Base-by-base conservation (phyloP, 2,797 vertebrate genomes). In the Novumbra hubbsi region DNA sequence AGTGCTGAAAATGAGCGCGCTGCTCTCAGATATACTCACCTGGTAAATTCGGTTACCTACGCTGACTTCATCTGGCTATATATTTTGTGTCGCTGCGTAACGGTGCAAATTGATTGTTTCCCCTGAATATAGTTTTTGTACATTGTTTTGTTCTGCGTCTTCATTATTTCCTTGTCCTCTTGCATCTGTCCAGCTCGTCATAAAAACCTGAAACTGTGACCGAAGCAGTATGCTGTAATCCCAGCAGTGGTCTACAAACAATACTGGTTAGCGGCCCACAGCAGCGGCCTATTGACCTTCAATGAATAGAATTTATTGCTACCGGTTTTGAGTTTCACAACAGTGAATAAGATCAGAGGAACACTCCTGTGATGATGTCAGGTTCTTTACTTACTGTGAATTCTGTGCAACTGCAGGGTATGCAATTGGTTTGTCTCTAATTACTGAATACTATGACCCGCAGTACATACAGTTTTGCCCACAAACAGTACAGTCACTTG, bases 311-410 rank as follows among this genome's bases (percentile, higher is more conserved):
- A 66, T 72, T 72, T 76, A 55, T 48, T 27, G 70, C 69, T 67
- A 57, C 57, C 57, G 60, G 69, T 65, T 67, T 72, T 67, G 72
- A 45, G 75, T 76, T 76, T 76, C 75, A 76, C 24, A 38, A 68
- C 69, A 50, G 32, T 55, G 48, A 48, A 66, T 57, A 32, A 63
- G 69, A 72, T 57, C 69, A 48, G 30, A 67, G 48, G 62, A 70
- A 55, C 73, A 64, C 57, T 57, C 55, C 69, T 60, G 74, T 45
- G 57, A 71, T 8, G 62, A 63, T 67, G 74, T 76, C 70, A 71
- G 62, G 50, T 71, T 14, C 67, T 72, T 67, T 57, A 76, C 63
- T 72, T 48, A 21, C 62, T 55, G 48, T 72, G 49, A 76, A 28
- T 34, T 71, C 74, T 62, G 16, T 16, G 24, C 19, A n/a, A 55